Conservation (phyloP, 2,888 invertebrate genomes). For the Netelia melanura region DNA sequence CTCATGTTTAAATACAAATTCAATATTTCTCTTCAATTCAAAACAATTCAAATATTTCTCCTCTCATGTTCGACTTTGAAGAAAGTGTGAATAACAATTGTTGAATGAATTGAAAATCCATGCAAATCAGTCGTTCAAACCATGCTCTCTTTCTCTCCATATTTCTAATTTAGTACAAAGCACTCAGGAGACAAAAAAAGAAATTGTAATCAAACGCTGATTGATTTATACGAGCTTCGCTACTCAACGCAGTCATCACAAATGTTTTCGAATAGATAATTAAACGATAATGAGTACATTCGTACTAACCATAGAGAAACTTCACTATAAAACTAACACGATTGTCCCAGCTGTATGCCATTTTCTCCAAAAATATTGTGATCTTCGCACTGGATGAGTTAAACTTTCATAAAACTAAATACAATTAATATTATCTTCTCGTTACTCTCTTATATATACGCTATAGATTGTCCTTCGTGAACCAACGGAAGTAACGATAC, state of each 20-base stretch:
- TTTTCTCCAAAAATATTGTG: constrained; percentile 76
- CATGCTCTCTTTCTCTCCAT: too few relatives aligned
- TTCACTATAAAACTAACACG: constrained; percentile 93
- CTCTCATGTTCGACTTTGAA: constrained; percentile 37
- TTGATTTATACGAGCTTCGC: too few relatives aligned
- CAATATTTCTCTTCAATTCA: too few relatives aligned
- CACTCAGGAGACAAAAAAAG: too few relatives aligned
- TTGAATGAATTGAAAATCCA: neutral
- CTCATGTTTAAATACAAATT: too few relatives aligned
- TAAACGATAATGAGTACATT: constrained; percentile 26
- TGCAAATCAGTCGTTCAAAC: too few relatives aligned
- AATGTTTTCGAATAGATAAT: constrained; percentile 2
- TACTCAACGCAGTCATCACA: neutral
- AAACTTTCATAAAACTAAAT: neutral
- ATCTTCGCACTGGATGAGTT: constrained; percentile 11
- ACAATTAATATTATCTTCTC: neutral
- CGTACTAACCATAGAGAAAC: constrained; percentile 92
- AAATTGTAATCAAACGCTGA: too few relatives aligned
- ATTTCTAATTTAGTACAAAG: too few relatives aligned
- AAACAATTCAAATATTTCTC: constrained; percentile 5
- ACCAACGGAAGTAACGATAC: neutral
- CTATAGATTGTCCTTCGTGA: neutral
- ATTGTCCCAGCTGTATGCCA: constrained; percentile 95
- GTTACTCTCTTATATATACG: neutral
- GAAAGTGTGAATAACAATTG: neutral